Percentiles rank a stretch among this genome's conserved stretches.
These are phyloP conservation scores for Potamilus streckersoni DNA, from an alignment of 1,140 invertebrate species.

Conservation along the genomic window DNA sequence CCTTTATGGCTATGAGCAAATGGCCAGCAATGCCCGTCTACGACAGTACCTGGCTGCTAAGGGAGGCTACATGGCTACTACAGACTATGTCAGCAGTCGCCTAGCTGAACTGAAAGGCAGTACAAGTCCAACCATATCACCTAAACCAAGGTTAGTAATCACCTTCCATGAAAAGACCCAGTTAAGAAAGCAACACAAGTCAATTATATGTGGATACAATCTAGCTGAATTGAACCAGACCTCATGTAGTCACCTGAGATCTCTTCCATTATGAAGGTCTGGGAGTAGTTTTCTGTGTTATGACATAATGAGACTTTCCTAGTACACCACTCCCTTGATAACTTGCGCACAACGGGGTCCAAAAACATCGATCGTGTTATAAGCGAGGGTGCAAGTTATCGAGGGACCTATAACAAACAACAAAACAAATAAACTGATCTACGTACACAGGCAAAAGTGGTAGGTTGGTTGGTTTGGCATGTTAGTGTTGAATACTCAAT, in stretches of 20 bases:
- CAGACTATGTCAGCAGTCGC: slow-evolving; percentile 51
- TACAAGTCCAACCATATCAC: slow-evolving; percentile 27
- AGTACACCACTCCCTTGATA: too few relatives aligned
- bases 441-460: too few relatives aligned
- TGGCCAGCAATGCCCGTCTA: slow-evolving; percentile 54
- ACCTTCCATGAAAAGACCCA: background rate
- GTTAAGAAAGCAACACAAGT: background rate
- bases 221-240: background rate
- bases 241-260: background rate
- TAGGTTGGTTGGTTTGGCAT: too few relatives aligned
- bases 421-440: too few relatives aligned
- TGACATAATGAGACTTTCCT: too few relatives aligned
- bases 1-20: slow-evolving; percentile 48
- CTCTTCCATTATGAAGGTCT: background rate
- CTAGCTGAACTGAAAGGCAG: slow-evolving; percentile 58
- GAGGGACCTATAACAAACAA: too few relatives aligned
- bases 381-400: too few relatives aligned
- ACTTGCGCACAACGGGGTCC: too few relatives aligned
- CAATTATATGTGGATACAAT: background rate
- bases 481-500: too few relatives aligned
- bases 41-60: slow-evolving; percentile 54
- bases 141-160: slow-evolving; percentile 17
- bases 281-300: too few relatives aligned
- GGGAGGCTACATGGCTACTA: slow-evolving; percentile 52
- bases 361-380: too few relatives aligned